phyloP scores from a whole-genome alignment of 2,113 vertebrate genomes.

The Sarotherodon lohbergeri region DNA sequence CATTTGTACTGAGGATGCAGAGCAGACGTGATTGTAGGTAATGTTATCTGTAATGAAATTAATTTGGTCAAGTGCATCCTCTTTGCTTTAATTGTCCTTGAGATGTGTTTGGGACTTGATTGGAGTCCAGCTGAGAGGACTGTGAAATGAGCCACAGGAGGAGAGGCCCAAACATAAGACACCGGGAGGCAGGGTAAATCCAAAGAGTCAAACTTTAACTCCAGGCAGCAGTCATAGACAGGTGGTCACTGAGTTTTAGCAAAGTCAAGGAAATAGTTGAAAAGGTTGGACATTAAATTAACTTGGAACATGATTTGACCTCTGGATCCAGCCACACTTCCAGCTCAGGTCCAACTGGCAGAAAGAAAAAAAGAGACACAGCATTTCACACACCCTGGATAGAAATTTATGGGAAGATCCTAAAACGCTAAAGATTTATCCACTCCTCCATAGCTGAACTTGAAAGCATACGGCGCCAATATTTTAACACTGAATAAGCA shows the following conservation, averaged over 20 bases:
- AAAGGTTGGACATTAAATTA: not conserved
- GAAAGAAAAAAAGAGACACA: not conserved
- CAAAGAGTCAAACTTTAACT: not conserved
- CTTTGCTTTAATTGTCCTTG: not conserved
- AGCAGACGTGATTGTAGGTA: not conserved
- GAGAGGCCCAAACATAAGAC: not conserved
- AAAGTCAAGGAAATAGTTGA: not conserved
- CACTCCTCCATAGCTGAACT: not conserved
- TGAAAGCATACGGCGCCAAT: rapidly evolving
- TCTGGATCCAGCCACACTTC: not conserved
- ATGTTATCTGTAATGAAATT: not conserved
- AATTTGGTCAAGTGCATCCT: not conserved
- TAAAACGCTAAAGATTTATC: not conserved
- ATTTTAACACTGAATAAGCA: not conserved
- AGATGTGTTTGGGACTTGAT: not conserved
- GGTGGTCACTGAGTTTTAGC: not conserved
- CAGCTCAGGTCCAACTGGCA: not conserved
- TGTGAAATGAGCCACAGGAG: not conserved
- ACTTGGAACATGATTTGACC: rapidly evolving
- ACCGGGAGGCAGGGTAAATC: not conserved
- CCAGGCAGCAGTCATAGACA: not conserved
- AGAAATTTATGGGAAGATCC: not conserved
- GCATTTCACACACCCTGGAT: rapidly evolving
- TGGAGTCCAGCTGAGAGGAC: not conserved
- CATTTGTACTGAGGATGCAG: not conserved